Base-by-base conservation (phyloP, 2,113 vertebrate genomes). In the Hemibates koningsi region DNA sequence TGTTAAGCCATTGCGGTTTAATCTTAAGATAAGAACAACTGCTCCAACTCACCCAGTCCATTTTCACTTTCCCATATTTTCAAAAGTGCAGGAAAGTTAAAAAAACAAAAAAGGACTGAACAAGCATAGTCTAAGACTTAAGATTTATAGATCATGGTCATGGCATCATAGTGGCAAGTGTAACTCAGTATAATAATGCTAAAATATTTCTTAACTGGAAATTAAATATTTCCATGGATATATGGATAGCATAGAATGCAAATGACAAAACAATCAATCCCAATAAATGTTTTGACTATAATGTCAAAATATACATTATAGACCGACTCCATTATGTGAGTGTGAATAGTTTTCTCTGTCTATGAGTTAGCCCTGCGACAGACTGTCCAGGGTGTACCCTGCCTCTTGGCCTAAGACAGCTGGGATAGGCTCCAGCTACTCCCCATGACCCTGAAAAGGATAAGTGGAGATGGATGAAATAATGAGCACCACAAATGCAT, bases 341-440 rank as follows among this genome's bases (percentile, higher is more conserved):
- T 32, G 56, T 9, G 56, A 59, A 59, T 2, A 6, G 56, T 59
- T 59, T 59, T 59, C 56, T 54, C 52, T 21, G 19, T 53, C 3
- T 53, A 10, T 53, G 9, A 54, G 52, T 11, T 6, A 11, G 52
- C 52, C 56, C 27, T 56, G 54, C 12, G 2, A 7, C 54, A 56
- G 54, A 56, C 54, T 27, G 54, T 27, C 54, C 12, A 0, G 11
- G 54, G 12, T 14, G 11, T 56, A 0, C 54, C 54, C 54, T 57
- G 56, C 56, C 14, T 59, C 56, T 21, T 21, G 52, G 9, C 52
- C 52, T 17, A 3, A 59, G 0, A 1, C 56, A 59, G 56, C 56
- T 59, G 56, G 14, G 56, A 32, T 32, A 59, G 56, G 56, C 56
- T 59, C 56, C 56, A 59, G 56, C 56, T 59, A 16, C 56, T 16